Evolutionary conservation across 2,113 vertebrate genomes (phyloP).

Genomic region (Pachypanchax playfairii): DNA sequence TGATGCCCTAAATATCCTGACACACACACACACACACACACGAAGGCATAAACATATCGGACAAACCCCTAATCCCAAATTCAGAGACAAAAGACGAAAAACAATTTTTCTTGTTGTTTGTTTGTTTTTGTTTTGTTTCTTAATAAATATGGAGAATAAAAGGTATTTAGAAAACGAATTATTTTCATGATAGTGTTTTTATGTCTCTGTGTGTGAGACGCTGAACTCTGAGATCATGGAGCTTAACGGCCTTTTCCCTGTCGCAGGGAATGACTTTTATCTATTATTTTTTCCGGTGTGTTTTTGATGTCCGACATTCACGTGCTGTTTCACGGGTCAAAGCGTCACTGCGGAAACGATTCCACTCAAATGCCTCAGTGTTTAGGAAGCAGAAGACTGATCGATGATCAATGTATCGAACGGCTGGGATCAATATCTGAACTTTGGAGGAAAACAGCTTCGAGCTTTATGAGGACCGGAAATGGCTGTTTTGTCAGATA

Average conservation of each 20-base stretch:
- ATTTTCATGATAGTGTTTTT: no score
- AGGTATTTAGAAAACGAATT: no score
- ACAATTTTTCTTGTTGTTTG: no score
- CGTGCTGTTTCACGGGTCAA: constrained; percentile 42
- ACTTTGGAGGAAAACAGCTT: constrained; percentile 38
- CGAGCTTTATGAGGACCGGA: constrained; percentile 38
- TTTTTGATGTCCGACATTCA: constrained; percentile 14
- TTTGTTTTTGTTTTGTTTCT: no score
- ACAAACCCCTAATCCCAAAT: background rate
- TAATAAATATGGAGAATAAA: no score
- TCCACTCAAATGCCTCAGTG: constrained; percentile 47
- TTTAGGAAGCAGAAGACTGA: constrained; percentile 59
- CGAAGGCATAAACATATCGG: background rate
- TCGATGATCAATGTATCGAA: constrained; percentile 70
- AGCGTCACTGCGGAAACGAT: constrained; percentile 24
- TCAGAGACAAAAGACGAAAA: background rate
- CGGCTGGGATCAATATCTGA: constrained; percentile 48
- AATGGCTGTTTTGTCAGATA: constrained; percentile 7
- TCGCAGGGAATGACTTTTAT: constrained; percentile 34
- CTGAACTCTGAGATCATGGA: no score
- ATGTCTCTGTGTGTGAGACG: background rate
- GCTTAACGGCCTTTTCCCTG: constrained; percentile 4
- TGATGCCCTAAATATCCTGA: no score
- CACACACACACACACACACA: no score
- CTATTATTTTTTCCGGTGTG: constrained; percentile 22